Base-by-base conservation (phyloP, 2,113 vertebrate species). In the Vidua macroura region DNA sequence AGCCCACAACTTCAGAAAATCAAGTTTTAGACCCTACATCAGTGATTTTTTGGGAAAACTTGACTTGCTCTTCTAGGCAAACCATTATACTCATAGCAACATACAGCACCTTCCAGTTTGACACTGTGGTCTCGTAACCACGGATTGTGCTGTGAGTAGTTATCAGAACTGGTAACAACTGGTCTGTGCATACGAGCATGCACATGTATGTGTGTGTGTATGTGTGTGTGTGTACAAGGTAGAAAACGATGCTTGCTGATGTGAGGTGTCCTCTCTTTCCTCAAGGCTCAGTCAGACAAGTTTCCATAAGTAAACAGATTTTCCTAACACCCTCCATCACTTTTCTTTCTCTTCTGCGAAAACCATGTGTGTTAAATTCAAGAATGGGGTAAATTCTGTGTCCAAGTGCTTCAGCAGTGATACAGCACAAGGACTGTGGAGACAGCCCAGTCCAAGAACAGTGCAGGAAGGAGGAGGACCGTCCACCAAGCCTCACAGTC, bases 221-320 rank as follows among this genome's bases (percentile, higher is more conserved):
- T 53, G 11, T 31, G 19, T 48, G 28, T 30, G 21, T 75, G 9
- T 13, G 15, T 25, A 35, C 0, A 6, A 41, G 49, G 20, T 3
- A 68, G 31, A 41, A 84, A 72, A 23, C 0, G 0, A 6, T 25
- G 15, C 33, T 51, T 51, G 35, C 7, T 12, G 17, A 6, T 5
- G 27, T 11, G 55, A 35, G 56, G 7, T 14, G 46, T 20, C 41
- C 30, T 86, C 13, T 6, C 8, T 74, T 77, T 46, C 43, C 33
- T 28, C 39, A 74, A 77, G 48, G 6, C 20, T 72, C 73, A 62
- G 28, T 18, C 33, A 39, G 31, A 59, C 17, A 76, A 56, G 24
- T 11, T 27, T 39, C 41, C 23, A 6, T 18, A 27, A 55, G 35
- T 22, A 43, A 96, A 53, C 9, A 73, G 11, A 56, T 49, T 39